Evolutionary conservation across 2,797 vertebrate genomes (phyloP).

Genomic region (Acanthiza pusilla): DNA sequence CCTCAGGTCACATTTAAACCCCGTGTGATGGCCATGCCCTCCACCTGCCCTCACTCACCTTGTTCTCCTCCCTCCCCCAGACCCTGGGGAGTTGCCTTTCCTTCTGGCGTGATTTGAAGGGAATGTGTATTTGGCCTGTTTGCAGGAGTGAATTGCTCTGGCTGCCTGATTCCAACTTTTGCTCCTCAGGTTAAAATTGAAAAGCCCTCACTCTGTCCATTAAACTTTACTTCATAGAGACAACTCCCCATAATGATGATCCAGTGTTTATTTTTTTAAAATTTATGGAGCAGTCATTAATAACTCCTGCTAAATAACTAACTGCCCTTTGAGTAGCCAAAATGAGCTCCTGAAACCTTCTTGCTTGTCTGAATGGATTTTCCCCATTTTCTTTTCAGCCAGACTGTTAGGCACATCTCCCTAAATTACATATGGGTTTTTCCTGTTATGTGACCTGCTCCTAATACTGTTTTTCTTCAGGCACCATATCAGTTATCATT

Average conservation of each 20-base stretch:
- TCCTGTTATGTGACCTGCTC: background rate
- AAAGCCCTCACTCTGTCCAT: background rate
- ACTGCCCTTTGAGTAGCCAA: background rate
- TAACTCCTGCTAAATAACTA: background rate
- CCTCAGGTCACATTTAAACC: background rate
- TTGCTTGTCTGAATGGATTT: background rate
- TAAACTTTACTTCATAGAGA: background rate
- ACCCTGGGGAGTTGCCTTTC: fast-evolving
- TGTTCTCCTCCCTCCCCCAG: background rate
- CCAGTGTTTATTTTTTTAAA: background rate
- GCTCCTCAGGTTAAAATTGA: background rate
- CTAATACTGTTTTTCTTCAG: background rate
- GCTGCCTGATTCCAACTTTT: background rate
- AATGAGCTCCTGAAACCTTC: background rate
- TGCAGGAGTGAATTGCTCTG: background rate
- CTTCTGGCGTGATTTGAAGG: background rate
- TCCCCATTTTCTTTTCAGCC: background rate
- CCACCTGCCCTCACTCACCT: background rate
- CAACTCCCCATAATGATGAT: background rate
- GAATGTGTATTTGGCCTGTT: background rate
- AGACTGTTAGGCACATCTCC: background rate
- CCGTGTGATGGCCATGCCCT: background rate
- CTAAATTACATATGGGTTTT: background rate
- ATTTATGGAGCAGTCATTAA: background rate
- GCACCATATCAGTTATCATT: background rate